Percentiles rank a stretch among this genome's conserved stretches.
phyloP scores from a whole-genome alignment of 2,888 invertebrate species.

The Microplitis deprimator region DNA sequence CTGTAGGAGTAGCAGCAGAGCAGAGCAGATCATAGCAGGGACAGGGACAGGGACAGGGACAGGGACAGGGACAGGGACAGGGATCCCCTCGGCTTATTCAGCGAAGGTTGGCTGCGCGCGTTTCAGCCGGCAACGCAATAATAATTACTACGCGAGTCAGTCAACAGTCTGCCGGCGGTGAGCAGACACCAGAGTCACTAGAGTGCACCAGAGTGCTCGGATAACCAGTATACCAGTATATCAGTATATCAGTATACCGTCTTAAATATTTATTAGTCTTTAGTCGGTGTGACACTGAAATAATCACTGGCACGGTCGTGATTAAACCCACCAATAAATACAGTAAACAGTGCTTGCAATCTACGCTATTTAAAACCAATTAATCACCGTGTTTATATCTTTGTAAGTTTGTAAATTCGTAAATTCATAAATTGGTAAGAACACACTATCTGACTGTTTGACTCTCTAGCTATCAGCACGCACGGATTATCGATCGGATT shows the following conservation, averaged over 20 bases:
- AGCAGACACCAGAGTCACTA: too few species aligned
- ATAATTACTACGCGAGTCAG: slow-evolving; percentile 68
- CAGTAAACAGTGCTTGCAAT: slow-evolving; percentile 14
- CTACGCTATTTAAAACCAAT: not conserved
- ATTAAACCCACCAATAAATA: not conserved
- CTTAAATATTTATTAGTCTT: slow-evolving; percentile 39
- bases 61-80: slow-evolving; percentile 6
- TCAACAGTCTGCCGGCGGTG: slow-evolving; percentile 67
- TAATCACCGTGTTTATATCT: slow-evolving; percentile 5
- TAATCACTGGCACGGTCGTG: slow-evolving; percentile 46
- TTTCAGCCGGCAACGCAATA: slow-evolving; percentile 29
- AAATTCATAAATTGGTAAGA: too few species aligned
- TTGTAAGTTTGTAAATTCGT: too few species aligned
- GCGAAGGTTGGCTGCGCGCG: slow-evolving; percentile 55
- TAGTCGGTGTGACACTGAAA: slow-evolving; percentile 39
- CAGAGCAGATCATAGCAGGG: slow-evolving; percentile 17
- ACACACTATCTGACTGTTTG: too few species aligned
- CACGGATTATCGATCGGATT: slow-evolving; percentile 66
- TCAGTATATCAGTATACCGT: slow-evolving; percentile 15
- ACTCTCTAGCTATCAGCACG: slow-evolving; percentile 19
- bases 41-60: slow-evolving; percentile 30
- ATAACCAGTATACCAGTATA: slow-evolving; percentile 24
- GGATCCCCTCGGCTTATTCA: slow-evolving; percentile 55
- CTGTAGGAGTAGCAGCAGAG: slow-evolving; percentile 32
- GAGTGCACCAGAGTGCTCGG: slow-evolving; percentile 60